Base-by-base conservation (phyloP, 2,797 vertebrate genomes). In the Gobionotothen gibberifrons region DNA sequence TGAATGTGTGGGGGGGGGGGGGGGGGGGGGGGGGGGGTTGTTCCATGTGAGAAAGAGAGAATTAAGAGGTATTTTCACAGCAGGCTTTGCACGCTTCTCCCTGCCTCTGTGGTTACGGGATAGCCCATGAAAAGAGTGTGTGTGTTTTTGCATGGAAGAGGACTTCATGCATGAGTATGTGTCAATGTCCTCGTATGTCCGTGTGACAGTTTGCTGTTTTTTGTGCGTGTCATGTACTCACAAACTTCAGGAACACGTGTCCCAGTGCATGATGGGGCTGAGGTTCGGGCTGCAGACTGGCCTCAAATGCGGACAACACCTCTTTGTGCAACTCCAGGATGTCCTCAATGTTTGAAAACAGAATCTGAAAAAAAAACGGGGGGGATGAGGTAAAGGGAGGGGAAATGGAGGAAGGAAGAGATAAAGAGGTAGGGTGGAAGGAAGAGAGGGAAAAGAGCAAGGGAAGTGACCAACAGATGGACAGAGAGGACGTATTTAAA, bases 311-410 rank as follows among this genome's bases (percentile, higher is more conserved):
- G 36, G 94, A 95, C 93, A 99, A 79, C 86, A 99, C 96, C 75
- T 96, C 95, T 86, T 93, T 96, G 90, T 99, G 98, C 79, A 99
- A 94, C 54, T 96, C 96, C 91, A 99, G 94, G 93, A 99, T 98
- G 77, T 96, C 96, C 93, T 99, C 98, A 0, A 99, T 97, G 91
- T 99, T 99, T 58, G 97, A 99, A 95, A 99, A 99, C 84, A 99
- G 94, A 89, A 98, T 93, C 98, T 99, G 90, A 16, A 86, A 90
- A 16, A 86, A 90, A 76, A 78, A 21, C 32, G 84, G 79, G 71
- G 85, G 72, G 68, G 56, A 69, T 58, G 75, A 77, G 65, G 64
- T 74, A 69, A 79, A 75, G 46, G 67, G 68, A 75, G 48, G 51
- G 63, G 56, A 76, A n/a, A 17, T 26, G 43, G 48, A 74, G 76